Base-by-base conservation (phyloP, 2,888 invertebrate species). In the Schizotus pectinicornis region DNA sequence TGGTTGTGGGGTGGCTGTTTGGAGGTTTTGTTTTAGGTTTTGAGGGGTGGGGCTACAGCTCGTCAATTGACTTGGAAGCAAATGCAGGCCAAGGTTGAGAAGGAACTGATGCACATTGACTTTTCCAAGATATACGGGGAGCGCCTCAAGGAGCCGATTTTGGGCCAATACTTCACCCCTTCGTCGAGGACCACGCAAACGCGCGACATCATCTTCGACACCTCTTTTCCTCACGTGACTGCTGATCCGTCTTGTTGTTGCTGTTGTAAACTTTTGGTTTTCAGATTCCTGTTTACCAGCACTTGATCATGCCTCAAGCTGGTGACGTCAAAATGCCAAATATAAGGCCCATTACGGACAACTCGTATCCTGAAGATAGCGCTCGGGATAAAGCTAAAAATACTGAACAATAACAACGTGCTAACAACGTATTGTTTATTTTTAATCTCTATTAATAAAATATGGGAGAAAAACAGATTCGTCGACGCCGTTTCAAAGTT, bases 221-320 rank as follows among this genome's bases (percentile, higher is more conserved):
- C 84, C 66, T 83, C 85, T 5, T 81, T 88, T 63, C 82, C 84
- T 59, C 82, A 85, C 67, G 82, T 83, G 74, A 73, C 49, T 59
- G 33, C 36, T 43, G 47, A 30, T 22, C 33, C 35, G 34, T 46
- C 1, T 47, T 11, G 43, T 11, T n/a, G 3, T 11, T 30, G 5
- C 30, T 9, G 14, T 41, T 53, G 45, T 14, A 35, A 39, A 9
- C 46, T 22, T 34, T 49, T 43, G 22, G 11, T 11, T 71, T 77
- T 43, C 61, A 88, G 87, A 89, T 89, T 76, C 89, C 90, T 50
- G 84, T 90, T 61, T 90, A 88, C 78, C 76, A 84, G 56, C 88
- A 90, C 78, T 80, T 90, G 64, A 83, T 84, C 68, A 83, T 87
- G 74, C 84, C 86, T 66, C 81, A 22, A 22, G 22, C 22, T 22